These are phyloP conservation scores for Acromyrmex heyeri DNA, from an alignment of 1,140 invertebrate species.

Conservation along the genomic window DNA sequence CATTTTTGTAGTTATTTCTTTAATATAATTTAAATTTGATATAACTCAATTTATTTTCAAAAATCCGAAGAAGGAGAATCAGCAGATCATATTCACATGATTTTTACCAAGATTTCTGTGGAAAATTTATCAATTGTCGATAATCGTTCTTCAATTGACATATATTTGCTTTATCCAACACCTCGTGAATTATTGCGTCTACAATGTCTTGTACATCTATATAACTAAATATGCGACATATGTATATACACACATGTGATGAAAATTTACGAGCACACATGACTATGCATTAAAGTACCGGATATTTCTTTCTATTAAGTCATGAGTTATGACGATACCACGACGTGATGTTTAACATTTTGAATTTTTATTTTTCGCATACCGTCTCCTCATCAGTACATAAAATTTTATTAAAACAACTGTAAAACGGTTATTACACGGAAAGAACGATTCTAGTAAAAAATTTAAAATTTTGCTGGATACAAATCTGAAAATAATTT, in stretches of 20 bases:
- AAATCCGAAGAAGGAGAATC: not conserved
- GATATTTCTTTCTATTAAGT: constrained; percentile 54
- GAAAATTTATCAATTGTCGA: constrained; percentile 67
- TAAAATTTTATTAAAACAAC: not conserved
- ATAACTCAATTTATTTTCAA: not conserved
- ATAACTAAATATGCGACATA: constrained; percentile 22
- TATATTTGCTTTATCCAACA: not conserved
- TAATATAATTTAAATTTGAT: not conserved
- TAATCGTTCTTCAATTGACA: constrained; percentile 66
- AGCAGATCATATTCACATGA: not conserved
- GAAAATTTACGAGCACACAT: constrained; percentile 44
- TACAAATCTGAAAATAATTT: no score
- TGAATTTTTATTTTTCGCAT: constrained; percentile 4
- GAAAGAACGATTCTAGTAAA: no score
- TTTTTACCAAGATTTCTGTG: not conserved
- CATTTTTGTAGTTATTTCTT: not conserved
- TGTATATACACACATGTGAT: not conserved
- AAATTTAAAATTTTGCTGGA: no score
- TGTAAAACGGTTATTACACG: not conserved
- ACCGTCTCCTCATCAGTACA: not conserved
- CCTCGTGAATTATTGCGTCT: constrained; percentile 64
- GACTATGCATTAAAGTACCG: constrained; percentile 8
- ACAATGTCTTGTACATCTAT: constrained; percentile 15
- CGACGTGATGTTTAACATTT: not conserved
- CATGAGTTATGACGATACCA: constrained; percentile 9